phyloP scores from a whole-genome alignment of 1,140 invertebrate species.

The Drosophila mauritiana region DNA sequence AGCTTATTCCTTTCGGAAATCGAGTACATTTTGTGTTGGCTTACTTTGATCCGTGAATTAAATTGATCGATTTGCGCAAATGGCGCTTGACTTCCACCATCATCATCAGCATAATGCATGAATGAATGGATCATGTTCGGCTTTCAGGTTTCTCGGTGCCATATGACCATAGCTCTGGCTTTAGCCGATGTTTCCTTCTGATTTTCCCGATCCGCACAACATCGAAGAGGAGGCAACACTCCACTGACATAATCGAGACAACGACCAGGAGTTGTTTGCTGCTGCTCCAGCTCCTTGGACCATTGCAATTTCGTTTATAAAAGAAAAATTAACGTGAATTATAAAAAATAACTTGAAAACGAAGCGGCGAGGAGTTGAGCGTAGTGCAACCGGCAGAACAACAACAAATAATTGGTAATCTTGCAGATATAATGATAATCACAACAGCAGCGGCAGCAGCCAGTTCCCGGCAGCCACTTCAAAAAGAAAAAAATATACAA shows the following conservation, averaged over 20 bases:
- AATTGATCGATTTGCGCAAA: conserved; percentile 46
- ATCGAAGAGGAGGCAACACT: conserved; percentile 78
- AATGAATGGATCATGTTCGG: conserved; percentile 47
- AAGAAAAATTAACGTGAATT: conserved; percentile 82
- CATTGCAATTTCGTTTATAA: conserved; percentile 77
- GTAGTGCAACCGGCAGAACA: conserved; percentile 17
- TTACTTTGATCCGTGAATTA: conserved; percentile 4
- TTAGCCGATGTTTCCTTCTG: neutral
- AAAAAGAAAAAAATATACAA: neutral
- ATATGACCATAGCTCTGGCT: neutral
- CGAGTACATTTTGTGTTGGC: neutral
- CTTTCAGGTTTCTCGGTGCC: conserved; percentile 15
- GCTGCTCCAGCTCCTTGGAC: conserved; percentile 24
- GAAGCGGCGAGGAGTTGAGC: conserved; percentile 29
- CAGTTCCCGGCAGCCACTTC: conserved; percentile 30
- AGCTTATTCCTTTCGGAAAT: neutral
- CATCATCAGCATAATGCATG: conserved; percentile 25
- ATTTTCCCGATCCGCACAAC: conserved; percentile 42
- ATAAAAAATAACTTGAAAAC: conserved; percentile 77
- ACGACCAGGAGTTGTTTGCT: conserved; percentile 58
- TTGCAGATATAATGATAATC: conserved; percentile 81
- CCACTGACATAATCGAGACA: conserved; percentile 80
- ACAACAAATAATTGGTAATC: conserved; percentile 77
- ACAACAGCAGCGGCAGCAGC: conserved; percentile 64
- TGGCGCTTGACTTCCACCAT: conserved; percentile 35